These are phyloP conservation scores for Chromis chromis DNA, from an alignment of 2,797 vertebrate species.

Conservation along the genomic window DNA sequence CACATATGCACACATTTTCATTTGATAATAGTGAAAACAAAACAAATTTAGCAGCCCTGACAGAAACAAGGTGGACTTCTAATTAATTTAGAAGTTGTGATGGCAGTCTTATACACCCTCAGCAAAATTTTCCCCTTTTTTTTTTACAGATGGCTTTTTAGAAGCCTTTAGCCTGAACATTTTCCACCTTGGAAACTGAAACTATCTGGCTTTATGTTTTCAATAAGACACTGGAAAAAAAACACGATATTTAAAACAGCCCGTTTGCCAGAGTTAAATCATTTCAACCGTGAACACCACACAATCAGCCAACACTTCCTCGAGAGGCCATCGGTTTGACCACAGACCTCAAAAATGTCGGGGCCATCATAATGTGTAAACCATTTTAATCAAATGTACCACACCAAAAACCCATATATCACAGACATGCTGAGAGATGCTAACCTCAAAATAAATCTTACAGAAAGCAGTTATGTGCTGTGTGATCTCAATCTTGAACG, in stretches of 20 bases:
- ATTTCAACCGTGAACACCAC: conserved; percentile 45
- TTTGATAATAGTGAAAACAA: too few species aligned
- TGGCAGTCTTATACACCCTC: too few species aligned
- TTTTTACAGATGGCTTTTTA: conserved; percentile 2
- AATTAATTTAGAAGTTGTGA: too few species aligned
- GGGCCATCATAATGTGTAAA: conserved; percentile 50
- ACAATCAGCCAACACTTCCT: conserved; percentile 49
- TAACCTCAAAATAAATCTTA: conserved; percentile 39
- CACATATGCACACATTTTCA: too few species aligned
- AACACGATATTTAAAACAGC: conserved; percentile 26
- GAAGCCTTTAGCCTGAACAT: conserved; percentile 24
- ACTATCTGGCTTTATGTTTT: conserved; percentile 34
- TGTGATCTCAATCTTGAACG: conserved; percentile 16
- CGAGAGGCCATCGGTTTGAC: conserved; percentile 34
- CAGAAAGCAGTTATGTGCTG: not conserved
- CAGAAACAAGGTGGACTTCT: conserved; percentile 11
- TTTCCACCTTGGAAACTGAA: conserved; percentile 46
- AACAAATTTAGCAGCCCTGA: not conserved
- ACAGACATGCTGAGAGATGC: conserved; percentile 14
- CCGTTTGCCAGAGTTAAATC: conserved; percentile 46
- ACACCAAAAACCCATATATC: conserved; percentile 50
- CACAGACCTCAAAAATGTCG: conserved; percentile 65
- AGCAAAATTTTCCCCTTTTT: too few species aligned
- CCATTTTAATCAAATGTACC: conserved; percentile 57
- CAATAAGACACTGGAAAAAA: conserved; percentile 51